Evolutionary conservation across 1,140 invertebrate species (phyloP), one percentile per base, ranked within the genome.

Genomic region (Drosophila asahinai): DNA sequence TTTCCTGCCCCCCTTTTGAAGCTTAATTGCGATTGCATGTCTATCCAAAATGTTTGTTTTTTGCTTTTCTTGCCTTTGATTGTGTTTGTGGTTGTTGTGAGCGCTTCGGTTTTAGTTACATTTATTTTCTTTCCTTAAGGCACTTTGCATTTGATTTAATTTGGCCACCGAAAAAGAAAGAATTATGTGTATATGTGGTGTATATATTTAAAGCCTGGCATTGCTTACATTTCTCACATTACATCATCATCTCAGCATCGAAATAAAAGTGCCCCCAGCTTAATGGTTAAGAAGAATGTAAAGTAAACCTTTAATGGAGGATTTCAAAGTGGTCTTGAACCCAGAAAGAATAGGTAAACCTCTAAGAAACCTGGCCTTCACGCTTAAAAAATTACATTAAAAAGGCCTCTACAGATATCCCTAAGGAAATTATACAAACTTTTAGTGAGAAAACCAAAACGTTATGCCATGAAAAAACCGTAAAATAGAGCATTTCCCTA

Each of bases 21-120:
- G 70, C 70, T 71, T 73, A 73, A 73, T 73, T 71, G 66, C 67
- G 66, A 73, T 70, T 73, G 70, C 70, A 73, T 73, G 70, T 73
- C 66, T 51, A 40, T 49, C 62, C 40, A 11, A 36, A 71, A 67
- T 67, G 67, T 71, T 67, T 67, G 61, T 52, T 38, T 17, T 47
- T 70, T 70, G 66, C 66, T 66, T 67, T 67, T 67, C 40, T 54
- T 71, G 67, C 67, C 27, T 71, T 38, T 54, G 67, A 71, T 72
- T 73, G 57, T 67, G 45, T 49, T 33, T 61, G 66, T 73, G 66
- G 45, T 73, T 73, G 52, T 72, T 71, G 65, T 70, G 65, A 49
- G 45, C 45, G 45, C 45, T 33, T 68, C 33, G 33, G 25, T 63
- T 68, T 63, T 33, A 47, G 67, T 67, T 54, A 71, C 33, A 62